Conservation (phyloP, 2,113 vertebrate species). For the Sisor rabdophorus region DNA sequence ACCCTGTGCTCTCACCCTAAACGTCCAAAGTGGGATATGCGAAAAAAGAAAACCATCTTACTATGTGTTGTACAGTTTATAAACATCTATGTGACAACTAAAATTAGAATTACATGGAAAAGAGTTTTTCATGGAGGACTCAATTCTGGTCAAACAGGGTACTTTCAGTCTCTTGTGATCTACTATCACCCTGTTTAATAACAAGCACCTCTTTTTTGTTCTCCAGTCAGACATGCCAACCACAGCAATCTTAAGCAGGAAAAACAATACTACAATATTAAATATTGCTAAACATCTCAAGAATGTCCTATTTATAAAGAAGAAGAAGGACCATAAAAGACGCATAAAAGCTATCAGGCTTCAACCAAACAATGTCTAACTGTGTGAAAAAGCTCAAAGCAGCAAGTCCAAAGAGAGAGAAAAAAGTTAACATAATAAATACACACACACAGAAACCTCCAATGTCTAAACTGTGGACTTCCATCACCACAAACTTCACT, state of each 20-base stretch:
- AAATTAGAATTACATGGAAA: no score
- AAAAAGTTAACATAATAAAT: conserved; percentile 17
- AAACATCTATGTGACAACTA: no score
- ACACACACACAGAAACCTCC: conserved; percentile 19
- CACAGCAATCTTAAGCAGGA: conserved; percentile 27
- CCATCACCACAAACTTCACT: neutral
- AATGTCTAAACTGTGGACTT: conserved; percentile 16
- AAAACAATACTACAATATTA: conserved; percentile 23
- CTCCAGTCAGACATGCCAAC: conserved; percentile 16
- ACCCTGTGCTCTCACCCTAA: no score
- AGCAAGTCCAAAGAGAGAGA: conserved; percentile 16
- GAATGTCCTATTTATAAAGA: conserved; percentile 23
- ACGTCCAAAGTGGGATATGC: no score
- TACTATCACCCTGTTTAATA: conserved; percentile 20
- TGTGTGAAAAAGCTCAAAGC: conserved; percentile 23
- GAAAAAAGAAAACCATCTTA: no score
- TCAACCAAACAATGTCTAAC: conserved; percentile 15
- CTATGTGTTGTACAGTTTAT: no score
- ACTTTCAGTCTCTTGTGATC: conserved; percentile 25
- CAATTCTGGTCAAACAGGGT: conserved; percentile 28
- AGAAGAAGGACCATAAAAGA: conserved; percentile 6
- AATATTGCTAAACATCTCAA: conserved; percentile 17
- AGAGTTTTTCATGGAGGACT: conserved; percentile 21
- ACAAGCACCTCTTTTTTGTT: conserved; percentile 3
- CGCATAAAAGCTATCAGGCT: conserved; percentile 18